phyloP scores from a whole-genome alignment of 2,888 invertebrate genomes.

The Pseudococcus jackbeardsleyi region DNA sequence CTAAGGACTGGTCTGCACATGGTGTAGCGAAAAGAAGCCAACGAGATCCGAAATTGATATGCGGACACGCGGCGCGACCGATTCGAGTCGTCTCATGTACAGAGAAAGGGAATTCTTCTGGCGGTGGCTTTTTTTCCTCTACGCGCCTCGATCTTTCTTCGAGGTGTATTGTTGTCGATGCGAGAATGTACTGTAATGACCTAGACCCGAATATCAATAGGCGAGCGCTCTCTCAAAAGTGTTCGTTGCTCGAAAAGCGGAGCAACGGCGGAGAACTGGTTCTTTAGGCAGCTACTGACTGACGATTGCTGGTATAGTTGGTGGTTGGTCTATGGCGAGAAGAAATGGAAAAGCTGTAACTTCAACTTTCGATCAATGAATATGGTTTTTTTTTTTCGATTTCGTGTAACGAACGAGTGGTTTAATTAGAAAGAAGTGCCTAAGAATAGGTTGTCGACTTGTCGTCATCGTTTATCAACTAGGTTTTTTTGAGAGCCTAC shows the following conservation, averaged over 20 bases:
- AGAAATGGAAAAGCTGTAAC: too few relatives aligned
- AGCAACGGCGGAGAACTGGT: neutral
- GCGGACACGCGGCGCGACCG: neutral
- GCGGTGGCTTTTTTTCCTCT: neutral
- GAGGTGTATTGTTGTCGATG: neutral
- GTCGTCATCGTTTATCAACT: neutral
- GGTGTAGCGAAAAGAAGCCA: neutral
- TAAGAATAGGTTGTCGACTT: neutral
- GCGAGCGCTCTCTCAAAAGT: neutral
- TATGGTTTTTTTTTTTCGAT: too few relatives aligned
- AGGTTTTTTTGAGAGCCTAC: neutral
- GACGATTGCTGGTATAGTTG: too few relatives aligned
- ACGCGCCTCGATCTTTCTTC: neutral
- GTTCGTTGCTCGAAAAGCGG: neutral
- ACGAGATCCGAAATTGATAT: neutral
- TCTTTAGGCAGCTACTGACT: neutral
- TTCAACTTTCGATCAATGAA: too few relatives aligned
- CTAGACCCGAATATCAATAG: slow-evolving; percentile 13
- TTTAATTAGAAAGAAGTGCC: too few relatives aligned
- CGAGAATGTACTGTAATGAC: neutral
- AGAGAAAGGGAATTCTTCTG: neutral
- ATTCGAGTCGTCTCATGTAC: neutral
- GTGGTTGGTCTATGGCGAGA: too few relatives aligned
- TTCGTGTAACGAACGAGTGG: too few relatives aligned
- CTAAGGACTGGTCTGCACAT: neutral